Evolutionary conservation across 2,888 invertebrate species (phyloP), one percentile per base, ranked within the genome.

Genomic region (Drosophila meridiana): DNA sequence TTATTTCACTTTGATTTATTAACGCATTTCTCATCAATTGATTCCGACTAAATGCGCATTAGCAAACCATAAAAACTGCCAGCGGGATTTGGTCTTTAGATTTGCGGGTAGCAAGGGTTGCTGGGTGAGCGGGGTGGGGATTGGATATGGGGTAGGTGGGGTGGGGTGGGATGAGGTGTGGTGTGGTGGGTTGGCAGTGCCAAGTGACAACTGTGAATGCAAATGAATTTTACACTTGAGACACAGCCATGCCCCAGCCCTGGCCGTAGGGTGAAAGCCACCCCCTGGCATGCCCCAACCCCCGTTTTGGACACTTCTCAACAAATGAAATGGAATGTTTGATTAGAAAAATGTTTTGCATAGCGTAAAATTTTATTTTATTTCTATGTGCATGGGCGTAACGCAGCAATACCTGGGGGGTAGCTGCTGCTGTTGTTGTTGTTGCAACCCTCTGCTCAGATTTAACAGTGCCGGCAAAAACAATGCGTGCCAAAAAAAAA

Each of bases 201-300:
- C 71, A 30, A 71, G 78, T 81, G 82, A 82, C 65, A 73, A 68
- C 61, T 78, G 76, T 66, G 65, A 63, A 82, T 86, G 66, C 65
- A 90, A 90, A 90, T 90, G 83, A 83, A 87, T 88, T 88, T 90
- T 89, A 83, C 90, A 85, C 84, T 85, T 90, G 84, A 85, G 84
- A 87, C 68, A 20, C n/a, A 30, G 40, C 80, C 70, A 38, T 26
- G 36, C 11, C 13, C 53, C 20, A 50, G 32, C 30, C 13, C 1
- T 0, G 11, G 30, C 40, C n/a, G 7, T 4, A 38, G 56, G 56
- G 42, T 56, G 3, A 11, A 42, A 45, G 13, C 30, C 34, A n/a
- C 42, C 55, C 57, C 38, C 50, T n/a, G 14, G 4, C 55, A 1
- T 4, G 2, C 38, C 40, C 59, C 26, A 48, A 34, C 50, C n/a